Evolutionary conservation across 2,113 vertebrate species (phyloP).

Genomic region (Drymodes brunneopygia): DNA sequence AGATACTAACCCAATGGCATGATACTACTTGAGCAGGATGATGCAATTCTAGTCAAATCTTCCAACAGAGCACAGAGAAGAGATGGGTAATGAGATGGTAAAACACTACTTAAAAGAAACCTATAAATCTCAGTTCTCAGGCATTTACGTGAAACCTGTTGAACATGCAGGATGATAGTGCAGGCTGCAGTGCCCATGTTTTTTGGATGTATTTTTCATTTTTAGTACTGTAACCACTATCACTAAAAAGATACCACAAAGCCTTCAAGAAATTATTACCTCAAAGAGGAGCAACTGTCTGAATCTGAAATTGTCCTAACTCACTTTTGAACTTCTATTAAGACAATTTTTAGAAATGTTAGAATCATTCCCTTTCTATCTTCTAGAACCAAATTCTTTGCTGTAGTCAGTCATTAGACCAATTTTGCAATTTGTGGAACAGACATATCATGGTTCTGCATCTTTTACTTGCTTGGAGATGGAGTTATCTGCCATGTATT

Average conservation of each 20-base stretch:
- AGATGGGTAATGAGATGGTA: background rate
- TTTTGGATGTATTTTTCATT: background rate
- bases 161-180: background rate
- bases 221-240: background rate
- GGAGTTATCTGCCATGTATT: background rate
- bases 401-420: background rate
- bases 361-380: background rate
- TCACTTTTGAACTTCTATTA: background rate
- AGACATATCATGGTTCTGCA: background rate
- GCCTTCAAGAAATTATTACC: background rate
- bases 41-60: conserved; percentile 4
- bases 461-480: background rate
- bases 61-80: background rate
- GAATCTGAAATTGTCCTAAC: background rate
- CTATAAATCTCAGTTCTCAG: background rate
- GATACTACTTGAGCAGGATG: conserved; percentile 3
- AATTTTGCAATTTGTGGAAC: background rate
- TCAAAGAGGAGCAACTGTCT: background rate
- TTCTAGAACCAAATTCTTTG: background rate
- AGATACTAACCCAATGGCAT: background rate
- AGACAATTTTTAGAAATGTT: background rate
- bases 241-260: background rate
- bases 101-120: conserved; percentile 25
- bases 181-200: background rate
- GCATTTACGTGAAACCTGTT: conserved; percentile 3